phyloP scores from a whole-genome alignment of 2,797 vertebrate species.

The Podarcis siculus region DNA sequence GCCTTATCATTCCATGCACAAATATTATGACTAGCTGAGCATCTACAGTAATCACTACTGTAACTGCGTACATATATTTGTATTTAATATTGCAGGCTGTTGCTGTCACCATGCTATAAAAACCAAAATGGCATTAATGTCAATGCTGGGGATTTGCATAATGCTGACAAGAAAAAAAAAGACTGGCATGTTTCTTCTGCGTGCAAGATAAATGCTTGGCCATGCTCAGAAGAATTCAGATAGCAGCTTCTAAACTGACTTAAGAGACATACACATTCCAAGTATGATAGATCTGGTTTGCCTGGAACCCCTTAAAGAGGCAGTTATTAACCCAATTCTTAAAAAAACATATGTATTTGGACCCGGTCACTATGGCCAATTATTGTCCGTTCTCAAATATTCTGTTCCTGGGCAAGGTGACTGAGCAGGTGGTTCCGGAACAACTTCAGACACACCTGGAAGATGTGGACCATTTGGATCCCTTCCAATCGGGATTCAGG shows the following conservation, averaged over 20 bases:
- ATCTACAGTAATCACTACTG: conserved; percentile 57
- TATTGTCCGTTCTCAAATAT: no score
- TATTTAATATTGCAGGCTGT: conserved; percentile 69
- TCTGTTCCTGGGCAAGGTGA: no score
- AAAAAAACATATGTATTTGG: no score
- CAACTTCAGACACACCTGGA: no score
- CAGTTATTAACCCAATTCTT: no score
- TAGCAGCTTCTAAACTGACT: not conserved
- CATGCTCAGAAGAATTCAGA: conserved; percentile 40
- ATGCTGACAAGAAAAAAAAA: conserved; percentile 56
- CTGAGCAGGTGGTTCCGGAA: no score
- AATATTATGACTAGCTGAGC: conserved; percentile 68
- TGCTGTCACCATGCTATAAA: conserved; percentile 71
- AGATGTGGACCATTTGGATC: no score
- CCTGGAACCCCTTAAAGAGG: no score
- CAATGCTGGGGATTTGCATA: conserved; percentile 58
- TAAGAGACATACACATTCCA: not conserved
- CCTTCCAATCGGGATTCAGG: no score
- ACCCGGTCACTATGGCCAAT: no score
- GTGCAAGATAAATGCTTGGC: conserved; percentile 30
- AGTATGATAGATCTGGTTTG: not conserved
- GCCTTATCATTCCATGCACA: conserved; percentile 68
- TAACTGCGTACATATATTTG: conserved; percentile 63
- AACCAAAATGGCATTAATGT: conserved; percentile 63
- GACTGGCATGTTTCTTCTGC: conserved; percentile 40